A percentile compares a stretch with the other conserved stretches of the same genome.
phyloP scores from a whole-genome alignment of 1,140 invertebrate species.

The Drosophila oshimai region DNA sequence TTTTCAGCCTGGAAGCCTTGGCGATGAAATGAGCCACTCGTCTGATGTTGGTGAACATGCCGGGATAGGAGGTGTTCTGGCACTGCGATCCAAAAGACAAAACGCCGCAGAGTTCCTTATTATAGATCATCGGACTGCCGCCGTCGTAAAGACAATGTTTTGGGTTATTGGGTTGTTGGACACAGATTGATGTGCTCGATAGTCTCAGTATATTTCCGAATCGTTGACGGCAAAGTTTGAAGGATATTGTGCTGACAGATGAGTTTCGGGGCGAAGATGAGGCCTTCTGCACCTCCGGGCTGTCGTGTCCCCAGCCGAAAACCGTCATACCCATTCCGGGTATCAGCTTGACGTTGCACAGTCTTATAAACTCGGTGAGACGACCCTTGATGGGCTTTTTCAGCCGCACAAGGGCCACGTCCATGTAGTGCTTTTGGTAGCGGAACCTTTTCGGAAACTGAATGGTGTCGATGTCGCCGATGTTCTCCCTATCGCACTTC shows the following conservation, averaged over 20 bases:
- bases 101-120: conserved; percentile 24
- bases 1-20: no score
- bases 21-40: conserved; percentile 8
- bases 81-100: conserved; percentile 14
- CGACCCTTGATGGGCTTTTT: not conserved
- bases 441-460: not conserved
- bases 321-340: not conserved
- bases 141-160: conserved; percentile 19
- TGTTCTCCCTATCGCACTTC: conserved; percentile 2
- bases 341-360: not conserved
- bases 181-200: conserved; percentile 7
- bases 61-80: conserved; percentile 1
- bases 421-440: conserved; percentile 13
- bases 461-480: conserved; percentile 16
- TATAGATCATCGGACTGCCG: conserved; percentile 25
- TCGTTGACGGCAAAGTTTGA: not conserved
- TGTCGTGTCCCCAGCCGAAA: conserved; percentile 7
- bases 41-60: conserved; percentile 27
- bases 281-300: not conserved
- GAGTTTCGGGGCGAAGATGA: not conserved
- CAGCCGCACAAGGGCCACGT: conserved; percentile 21
- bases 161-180: conserved; percentile 1
- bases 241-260: not conserved
- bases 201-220: not conserved
- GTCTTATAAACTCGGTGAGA: conserved; percentile 14